phyloP scores from a whole-genome alignment of 2,113 vertebrate genomes.

The Anguilla japonica region DNA sequence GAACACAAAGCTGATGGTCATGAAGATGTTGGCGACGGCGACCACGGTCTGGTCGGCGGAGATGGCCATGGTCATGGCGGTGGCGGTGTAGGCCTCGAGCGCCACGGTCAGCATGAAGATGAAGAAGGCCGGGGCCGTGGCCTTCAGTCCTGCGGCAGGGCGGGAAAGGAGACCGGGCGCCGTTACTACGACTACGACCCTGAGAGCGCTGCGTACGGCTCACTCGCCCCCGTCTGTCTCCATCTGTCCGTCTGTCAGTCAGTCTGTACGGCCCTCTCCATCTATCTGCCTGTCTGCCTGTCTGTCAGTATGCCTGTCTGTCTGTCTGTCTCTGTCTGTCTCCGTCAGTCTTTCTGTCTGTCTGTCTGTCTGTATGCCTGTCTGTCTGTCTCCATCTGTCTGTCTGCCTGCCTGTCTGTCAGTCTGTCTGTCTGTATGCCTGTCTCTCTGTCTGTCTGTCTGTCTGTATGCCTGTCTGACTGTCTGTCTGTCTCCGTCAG shows the following conservation, averaged over 20 bases:
- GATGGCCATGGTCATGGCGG: conserved; percentile 85
- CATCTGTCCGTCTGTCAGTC: background rate
- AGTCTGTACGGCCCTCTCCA: too few relatives aligned
- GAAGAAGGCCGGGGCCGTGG: conserved; percentile 74
- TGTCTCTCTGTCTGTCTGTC: too few relatives aligned
- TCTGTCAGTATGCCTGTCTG: too few relatives aligned
- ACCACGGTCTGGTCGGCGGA: conserved; percentile 83
- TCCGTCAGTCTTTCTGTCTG: too few relatives aligned
- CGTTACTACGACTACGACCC: background rate
- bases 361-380: too few relatives aligned
- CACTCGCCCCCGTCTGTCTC: too few relatives aligned
- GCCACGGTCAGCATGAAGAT: conserved; percentile 78
- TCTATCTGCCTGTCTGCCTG: too few relatives aligned
- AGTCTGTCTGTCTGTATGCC: too few relatives aligned
- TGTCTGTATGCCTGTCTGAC: too few relatives aligned
- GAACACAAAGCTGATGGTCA: conserved; percentile 85
- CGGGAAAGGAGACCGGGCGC: conserved; percentile 29
- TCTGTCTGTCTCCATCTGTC: too few relatives aligned
- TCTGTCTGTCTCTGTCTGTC: too few relatives aligned
- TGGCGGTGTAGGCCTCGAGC: conserved; percentile 81
- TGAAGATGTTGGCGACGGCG: conserved; percentile 81
- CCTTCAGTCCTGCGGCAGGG: conserved; percentile 75
- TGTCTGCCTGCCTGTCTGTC: too few relatives aligned
- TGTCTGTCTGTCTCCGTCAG: background rate
- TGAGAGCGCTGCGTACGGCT: background rate